phyloP scores from a whole-genome alignment of 2,113 vertebrate species.

The Cephalophus harveyi region DNA sequence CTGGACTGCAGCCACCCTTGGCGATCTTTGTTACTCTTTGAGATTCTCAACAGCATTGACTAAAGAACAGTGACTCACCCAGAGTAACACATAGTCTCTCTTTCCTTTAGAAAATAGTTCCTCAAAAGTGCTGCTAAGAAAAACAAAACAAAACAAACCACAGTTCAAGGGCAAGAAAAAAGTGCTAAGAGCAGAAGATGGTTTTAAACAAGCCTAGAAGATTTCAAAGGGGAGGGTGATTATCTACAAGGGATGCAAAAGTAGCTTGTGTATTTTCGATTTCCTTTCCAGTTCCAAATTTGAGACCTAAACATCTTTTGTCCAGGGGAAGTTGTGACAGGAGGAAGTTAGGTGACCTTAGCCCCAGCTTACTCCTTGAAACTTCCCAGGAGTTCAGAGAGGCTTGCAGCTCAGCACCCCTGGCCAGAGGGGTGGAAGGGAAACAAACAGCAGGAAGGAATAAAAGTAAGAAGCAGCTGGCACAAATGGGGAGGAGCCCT shows the following conservation, averaged over 20 bases:
- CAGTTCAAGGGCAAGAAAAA: not conserved
- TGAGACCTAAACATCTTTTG: slow-evolving; percentile 5
- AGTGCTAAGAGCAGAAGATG: not conserved
- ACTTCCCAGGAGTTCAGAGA: not conserved
- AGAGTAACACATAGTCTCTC: slow-evolving; percentile 49
- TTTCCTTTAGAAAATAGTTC: slow-evolving; percentile 45
- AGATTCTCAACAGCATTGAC: slow-evolving; percentile 26
- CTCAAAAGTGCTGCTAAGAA: slow-evolving; percentile 52
- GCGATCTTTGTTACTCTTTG: slow-evolving; percentile 47
- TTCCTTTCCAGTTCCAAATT: slow-evolving; percentile 12
- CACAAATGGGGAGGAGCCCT: not conserved
- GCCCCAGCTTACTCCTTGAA: not conserved
- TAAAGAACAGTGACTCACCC: slow-evolving; percentile 54
- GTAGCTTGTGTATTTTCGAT: not conserved
- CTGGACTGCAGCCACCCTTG: slow-evolving; percentile 39
- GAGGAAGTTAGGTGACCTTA: not conserved
- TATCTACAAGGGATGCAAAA: not conserved
- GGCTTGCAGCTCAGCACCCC: not conserved
- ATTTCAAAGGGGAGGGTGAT: not conserved
- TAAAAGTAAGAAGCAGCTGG: slow-evolving; percentile 42
- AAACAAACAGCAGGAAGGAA: slow-evolving; percentile 23
- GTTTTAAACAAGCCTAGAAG: not conserved
- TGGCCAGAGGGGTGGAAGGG: slow-evolving; percentile 26
- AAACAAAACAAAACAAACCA: slow-evolving; percentile 17
- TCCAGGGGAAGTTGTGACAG: not conserved